Evolutionary conservation across 2,888 invertebrate genomes (phyloP), one percentile per base, ranked within the genome.

Genomic region (Brassicogethes aeneus): DNA sequence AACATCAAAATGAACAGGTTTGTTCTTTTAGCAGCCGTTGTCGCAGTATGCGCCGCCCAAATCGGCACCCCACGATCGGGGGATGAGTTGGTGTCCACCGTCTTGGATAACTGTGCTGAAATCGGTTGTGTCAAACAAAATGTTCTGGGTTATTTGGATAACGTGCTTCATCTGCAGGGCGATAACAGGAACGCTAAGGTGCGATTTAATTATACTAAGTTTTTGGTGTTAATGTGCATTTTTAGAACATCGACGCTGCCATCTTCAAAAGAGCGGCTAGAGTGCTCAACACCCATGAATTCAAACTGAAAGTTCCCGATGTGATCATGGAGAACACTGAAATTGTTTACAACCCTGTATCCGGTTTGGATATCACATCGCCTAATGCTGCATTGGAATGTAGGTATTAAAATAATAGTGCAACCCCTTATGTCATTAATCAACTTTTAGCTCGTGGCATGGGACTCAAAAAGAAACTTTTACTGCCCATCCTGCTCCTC

Each of bases 401-500:
- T 76, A 69, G 73, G 60, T 71, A 42, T 16, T 14, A 5, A 40
- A 40, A 39, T n/a, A n/a, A n/a, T n/a, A n/a, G n/a, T n/a, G n/a
- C 10, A 23, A 23, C 23, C 23, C 23, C 23, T 23, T 7, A 23
- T 23, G 5, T 23, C 10, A 23, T 23, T 23, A 5, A 10, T 33
- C 12, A 8, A 33, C 2, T 48, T 70, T 8, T 66, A 85, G 88
- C 82, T 56, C 81, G 87, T 48, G 85, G 84, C 56, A 72, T 82
- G 64, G 61, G 74, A 42, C 72, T 87, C 58, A 87, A 89, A 74
- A 87, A 89, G 72, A 89, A 89, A 65, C 76, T 89, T 36, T 72
- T 89, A 48, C 70, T 89, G 59, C 89, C 89, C 12, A 74, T 88
- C 46, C 70, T 89, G 52, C 70, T 90, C 52, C 74, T 89, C 37